These are phyloP conservation scores for Pelodiscus sinensis DNA, from an alignment of 2,113 vertebrate genomes.

Conservation along the genomic window DNA sequence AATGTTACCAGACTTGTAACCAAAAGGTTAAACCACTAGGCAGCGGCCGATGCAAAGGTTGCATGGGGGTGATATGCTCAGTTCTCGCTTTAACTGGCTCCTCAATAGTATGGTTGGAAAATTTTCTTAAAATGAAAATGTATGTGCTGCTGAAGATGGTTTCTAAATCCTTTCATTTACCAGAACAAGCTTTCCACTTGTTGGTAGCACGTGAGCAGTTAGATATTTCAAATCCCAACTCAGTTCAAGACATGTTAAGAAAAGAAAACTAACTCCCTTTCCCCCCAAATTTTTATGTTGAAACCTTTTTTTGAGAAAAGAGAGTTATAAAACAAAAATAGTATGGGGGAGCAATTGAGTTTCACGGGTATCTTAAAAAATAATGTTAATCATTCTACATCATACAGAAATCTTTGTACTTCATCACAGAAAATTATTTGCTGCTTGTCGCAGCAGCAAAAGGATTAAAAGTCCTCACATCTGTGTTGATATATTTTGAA, in stretches of 20 bases:
- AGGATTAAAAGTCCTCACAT: background rate
- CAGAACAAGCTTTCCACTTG: background rate
- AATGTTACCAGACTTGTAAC: background rate
- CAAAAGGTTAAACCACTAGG: background rate
- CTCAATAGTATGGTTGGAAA: background rate
- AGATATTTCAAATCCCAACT: background rate
- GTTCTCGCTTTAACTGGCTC: background rate
- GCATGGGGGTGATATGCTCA: background rate
- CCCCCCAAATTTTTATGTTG: fast-evolving
- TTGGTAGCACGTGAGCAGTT: background rate
- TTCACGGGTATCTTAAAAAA: background rate
- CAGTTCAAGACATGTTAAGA: background rate
- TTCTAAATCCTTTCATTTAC: fast-evolving
- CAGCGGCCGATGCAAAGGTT: background rate
- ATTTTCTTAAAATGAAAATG: background rate
- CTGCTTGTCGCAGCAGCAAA: background rate
- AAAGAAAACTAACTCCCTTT: background rate
- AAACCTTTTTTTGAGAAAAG: fast-evolving
- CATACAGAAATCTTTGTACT: no score
- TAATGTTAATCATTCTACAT: fast-evolving
- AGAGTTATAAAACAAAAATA: background rate
- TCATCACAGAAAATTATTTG: fast-evolving
- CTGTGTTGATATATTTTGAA: background rate
- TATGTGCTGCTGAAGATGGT: background rate
- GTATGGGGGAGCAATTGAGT: fast-evolving